Evolutionary conservation across 2,888 invertebrate genomes (phyloP).

Genomic region (Alsophila aescularia): DNA sequence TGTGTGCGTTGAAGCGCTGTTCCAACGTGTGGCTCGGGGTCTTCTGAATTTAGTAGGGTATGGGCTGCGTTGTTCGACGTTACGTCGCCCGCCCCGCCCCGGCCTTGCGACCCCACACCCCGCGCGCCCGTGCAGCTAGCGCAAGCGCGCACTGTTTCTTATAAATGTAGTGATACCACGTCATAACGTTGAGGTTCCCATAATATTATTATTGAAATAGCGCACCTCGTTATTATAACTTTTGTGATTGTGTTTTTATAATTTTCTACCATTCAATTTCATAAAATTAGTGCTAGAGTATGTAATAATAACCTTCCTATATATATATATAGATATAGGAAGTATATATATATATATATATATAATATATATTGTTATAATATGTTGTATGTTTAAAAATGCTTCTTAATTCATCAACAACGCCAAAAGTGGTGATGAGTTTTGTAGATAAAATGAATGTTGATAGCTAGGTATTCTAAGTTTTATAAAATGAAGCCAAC

Average conservation of each 20-base stretch:
- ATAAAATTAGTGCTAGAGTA: no score
- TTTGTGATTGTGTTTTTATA: background rate
- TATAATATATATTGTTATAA: no score
- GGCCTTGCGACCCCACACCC: slow-evolving; percentile 78
- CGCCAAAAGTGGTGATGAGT: no score
- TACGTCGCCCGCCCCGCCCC: slow-evolving; percentile 71
- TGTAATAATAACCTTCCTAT: no score
- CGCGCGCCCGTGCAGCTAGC: slow-evolving; percentile 66
- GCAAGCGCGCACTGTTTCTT: slow-evolving; percentile 77
- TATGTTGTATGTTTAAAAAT: no score
- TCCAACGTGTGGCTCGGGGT: slow-evolving; percentile 30
- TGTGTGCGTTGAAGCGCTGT: slow-evolving; percentile 37
- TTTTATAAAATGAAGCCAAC: no score
- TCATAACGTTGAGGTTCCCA: slow-evolving; percentile 42
- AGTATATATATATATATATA: no score
- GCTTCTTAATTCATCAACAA: no score
- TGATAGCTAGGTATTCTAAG: no score
- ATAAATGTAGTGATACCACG: slow-evolving; percentile 69
- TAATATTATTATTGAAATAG: slow-evolving; percentile 27
- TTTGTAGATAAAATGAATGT: no score
- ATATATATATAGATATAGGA: no score
- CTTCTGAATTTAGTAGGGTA: slow-evolving; percentile 67
- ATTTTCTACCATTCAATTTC: background rate
- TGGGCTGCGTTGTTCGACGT: slow-evolving; percentile 79
- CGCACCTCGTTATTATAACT: background rate